phyloP scores from a whole-genome alignment of 2,888 invertebrate species.

The Caenorhabditis sp. region DNA sequence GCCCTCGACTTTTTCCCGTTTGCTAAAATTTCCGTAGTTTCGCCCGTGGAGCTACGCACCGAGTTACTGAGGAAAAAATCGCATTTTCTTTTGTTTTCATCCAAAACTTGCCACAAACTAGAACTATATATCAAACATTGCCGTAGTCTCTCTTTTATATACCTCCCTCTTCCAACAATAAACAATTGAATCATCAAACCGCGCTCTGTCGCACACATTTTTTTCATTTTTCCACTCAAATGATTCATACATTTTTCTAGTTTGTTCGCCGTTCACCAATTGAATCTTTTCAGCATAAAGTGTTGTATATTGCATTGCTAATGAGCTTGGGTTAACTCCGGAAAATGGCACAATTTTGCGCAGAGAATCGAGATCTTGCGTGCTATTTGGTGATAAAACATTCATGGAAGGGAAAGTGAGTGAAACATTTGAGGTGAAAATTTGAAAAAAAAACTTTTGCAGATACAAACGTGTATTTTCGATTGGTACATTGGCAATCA shows the following conservation, averaged over 20 bases:
- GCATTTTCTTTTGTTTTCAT: not conserved
- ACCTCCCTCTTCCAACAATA: conserved; percentile 2
- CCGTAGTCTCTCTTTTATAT: not conserved
- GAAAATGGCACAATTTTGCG: conserved; percentile 73
- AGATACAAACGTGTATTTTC: conserved; percentile 96
- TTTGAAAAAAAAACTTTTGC: conserved; percentile 36
- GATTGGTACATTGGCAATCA: conserved; percentile 90
- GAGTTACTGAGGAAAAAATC: not conserved
- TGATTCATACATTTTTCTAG: conserved; percentile 5
- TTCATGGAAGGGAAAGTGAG: conserved; percentile 93
- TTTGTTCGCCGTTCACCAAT: not conserved
- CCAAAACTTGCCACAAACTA: not conserved
- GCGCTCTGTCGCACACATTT: conserved; percentile 20
- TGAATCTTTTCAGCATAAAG: too few species aligned
- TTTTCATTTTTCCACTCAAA: conserved; percentile 14
- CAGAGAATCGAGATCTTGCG: conserved; percentile 93
- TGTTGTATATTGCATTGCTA: too few species aligned
- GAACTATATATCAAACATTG: not conserved
- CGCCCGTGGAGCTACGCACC: too few species aligned
- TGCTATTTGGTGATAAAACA: conserved; percentile 97
- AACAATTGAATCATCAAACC: not conserved
- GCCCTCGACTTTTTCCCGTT: too few species aligned
- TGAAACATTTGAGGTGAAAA: conserved; percentile 7
- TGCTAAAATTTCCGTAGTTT: too few species aligned
- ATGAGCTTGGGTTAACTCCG: not conserved